These are phyloP conservation scores for Escarpia spicata DNA, from an alignment of 2,888 invertebrate genomes.

Conservation along the genomic window DNA sequence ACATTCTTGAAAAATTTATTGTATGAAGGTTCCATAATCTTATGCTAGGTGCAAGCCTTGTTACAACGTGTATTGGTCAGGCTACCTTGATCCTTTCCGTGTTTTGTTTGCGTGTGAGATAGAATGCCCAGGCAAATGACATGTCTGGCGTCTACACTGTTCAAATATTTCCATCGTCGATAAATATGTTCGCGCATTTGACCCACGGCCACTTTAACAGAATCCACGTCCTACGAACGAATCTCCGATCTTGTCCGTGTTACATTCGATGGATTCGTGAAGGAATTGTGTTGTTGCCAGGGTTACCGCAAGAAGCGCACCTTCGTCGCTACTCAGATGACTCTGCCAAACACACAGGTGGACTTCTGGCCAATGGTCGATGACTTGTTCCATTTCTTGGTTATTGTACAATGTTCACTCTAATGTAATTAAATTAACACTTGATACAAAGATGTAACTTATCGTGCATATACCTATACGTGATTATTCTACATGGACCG, in stretches of 20 bases:
- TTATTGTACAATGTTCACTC: too few relatives aligned
- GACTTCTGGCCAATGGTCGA: slow-evolving; percentile 3
- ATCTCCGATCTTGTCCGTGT: neutral
- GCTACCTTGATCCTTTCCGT: too few relatives aligned
- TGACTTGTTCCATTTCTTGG: neutral
- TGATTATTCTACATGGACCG: neutral
- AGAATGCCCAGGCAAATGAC: too few relatives aligned
- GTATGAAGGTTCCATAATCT: neutral
- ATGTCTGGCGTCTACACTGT: too few relatives aligned
- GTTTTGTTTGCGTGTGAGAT: too few relatives aligned
- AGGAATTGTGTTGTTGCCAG: neutral
- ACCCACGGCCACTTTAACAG: neutral
- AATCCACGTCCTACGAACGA: neutral
- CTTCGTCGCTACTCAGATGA: neutral
- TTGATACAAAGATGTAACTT: neutral
- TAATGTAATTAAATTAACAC: neutral
- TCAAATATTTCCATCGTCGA: neutral
- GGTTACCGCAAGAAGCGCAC: neutral
- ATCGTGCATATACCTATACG: neutral
- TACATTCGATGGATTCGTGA: neutral
- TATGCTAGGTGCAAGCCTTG: neutral
- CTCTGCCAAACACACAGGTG: neutral
- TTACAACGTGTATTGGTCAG: neutral
- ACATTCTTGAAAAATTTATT: too few relatives aligned
- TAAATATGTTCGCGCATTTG: neutral